A percentile compares a stretch with the other conserved stretches of the same genome.
These are phyloP conservation scores for Drosophila trapezifrons DNA, from an alignment of 1,140 invertebrate genomes.

Conservation along the genomic window DNA sequence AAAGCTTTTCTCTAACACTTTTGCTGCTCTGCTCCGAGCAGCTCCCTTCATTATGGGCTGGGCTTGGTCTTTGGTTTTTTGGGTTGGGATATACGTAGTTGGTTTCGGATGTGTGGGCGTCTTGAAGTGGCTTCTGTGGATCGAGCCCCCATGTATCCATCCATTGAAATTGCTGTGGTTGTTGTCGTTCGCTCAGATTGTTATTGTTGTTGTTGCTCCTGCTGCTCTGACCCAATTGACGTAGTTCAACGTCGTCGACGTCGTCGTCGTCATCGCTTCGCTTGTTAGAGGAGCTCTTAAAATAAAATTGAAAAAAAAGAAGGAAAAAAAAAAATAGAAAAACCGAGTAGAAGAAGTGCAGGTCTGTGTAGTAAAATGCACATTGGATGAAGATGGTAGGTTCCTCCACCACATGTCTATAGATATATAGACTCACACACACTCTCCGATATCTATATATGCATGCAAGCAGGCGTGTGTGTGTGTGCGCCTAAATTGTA, in stretches of 20 bases:
- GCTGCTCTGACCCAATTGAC: conserved; percentile 75
- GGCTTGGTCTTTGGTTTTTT: conserved; percentile 15
- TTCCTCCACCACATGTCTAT: conserved; percentile 27
- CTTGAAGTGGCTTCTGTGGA: conserved; percentile 75
- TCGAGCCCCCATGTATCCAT: conserved; percentile 54
- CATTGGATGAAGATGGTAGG: conserved; percentile 55
- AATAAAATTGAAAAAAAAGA: conserved; percentile 48
- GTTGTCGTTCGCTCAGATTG: conserved; percentile 15
- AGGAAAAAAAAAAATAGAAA: too few relatives aligned
- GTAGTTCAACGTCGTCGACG: conserved; percentile 71
- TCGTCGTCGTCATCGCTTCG: conserved; percentile 59
- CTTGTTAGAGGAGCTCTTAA: conserved; percentile 57
- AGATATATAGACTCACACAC: conserved; percentile 19
- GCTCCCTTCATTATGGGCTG: conserved; percentile 25
- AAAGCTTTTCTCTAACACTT: conserved; percentile 51
- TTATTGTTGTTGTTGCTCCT: conserved; percentile 31
- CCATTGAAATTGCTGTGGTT: conserved; percentile 76
- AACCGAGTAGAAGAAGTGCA: conserved; percentile 44
- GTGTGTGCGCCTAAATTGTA: conserved; percentile 73
- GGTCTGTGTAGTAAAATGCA: conserved; percentile 54
- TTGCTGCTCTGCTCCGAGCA: conserved; percentile 15
- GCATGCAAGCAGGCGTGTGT: conserved; percentile 25
- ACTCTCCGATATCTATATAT: conserved; percentile 20
- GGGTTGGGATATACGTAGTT: conserved; percentile 30
- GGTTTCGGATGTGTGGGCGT: conserved; percentile 67